Percentiles rank a stretch among this genome's conserved stretches.
Evolutionary conservation across 1,140 invertebrate genomes (phyloP).

Genomic region (Melanaphis sacchari): DNA sequence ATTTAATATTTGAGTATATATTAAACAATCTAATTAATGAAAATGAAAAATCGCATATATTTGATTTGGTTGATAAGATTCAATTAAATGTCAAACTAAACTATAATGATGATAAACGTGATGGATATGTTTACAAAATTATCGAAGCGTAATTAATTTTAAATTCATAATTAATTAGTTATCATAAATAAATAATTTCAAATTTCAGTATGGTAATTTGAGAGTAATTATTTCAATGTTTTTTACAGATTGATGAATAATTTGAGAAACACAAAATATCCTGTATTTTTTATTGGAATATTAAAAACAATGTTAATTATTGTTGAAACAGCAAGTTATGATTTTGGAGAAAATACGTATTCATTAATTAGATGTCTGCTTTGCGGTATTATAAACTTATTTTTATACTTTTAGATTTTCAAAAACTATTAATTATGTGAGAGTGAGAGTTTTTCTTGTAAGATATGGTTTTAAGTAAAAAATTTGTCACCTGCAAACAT

Average conservation of each 20-base stretch:
- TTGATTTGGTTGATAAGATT: conserved; percentile 27
- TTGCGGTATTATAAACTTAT: not conserved
- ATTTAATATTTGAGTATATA: conserved; percentile 43
- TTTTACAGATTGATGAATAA: not conserved
- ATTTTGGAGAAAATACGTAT: conserved; percentile 27
- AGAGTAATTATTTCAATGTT: not conserved
- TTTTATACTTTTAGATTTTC: not conserved
- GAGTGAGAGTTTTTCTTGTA: too few relatives aligned
- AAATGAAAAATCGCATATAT: not conserved
- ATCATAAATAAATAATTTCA: not conserved
- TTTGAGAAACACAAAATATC: not conserved
- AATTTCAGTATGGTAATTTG: not conserved
- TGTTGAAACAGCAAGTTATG: conserved; percentile 24
- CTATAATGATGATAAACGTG: not conserved
- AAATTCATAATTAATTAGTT: not conserved
- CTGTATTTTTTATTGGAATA: conserved; percentile 21
- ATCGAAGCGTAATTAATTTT: conserved; percentile 6
- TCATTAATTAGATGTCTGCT: conserved; percentile 6
- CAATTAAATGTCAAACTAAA: conserved; percentile 34
- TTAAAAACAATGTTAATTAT: conserved; percentile 36
- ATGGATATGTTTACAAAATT: conserved; percentile 27
- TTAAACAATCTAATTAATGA: conserved; percentile 17
- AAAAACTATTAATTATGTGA: not conserved
- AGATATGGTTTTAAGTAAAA: too few relatives aligned
- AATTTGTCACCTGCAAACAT: too few relatives aligned